Percentiles rank a stretch among this genome's conserved stretches.
Evolutionary conservation across 2,888 invertebrate genomes (phyloP).

Genomic region (Ametastegia equiseti): DNA sequence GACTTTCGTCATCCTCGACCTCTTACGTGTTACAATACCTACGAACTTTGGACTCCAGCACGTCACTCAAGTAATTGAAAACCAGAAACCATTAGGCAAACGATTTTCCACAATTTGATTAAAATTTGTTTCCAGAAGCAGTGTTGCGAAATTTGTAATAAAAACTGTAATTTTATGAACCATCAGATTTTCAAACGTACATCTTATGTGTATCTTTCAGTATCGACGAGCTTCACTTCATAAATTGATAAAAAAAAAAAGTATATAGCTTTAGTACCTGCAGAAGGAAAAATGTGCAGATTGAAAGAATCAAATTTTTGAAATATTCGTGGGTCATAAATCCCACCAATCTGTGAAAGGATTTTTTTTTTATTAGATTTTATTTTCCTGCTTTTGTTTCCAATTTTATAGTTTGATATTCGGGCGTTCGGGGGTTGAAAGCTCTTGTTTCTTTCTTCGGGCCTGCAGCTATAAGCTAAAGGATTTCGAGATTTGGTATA

Average conservation of each 20-base stretch:
- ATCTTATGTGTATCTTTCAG: too few species aligned
- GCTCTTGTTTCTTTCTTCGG: background rate
- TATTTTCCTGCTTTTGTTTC: background rate
- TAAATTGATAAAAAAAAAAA: too few species aligned
- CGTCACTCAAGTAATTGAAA: background rate
- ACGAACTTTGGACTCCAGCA: background rate
- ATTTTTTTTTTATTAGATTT: background rate
- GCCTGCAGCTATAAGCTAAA: background rate
- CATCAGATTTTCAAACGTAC: too few species aligned
- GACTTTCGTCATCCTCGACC: background rate
- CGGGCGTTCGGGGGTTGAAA: too few species aligned
- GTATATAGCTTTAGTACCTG: background rate
- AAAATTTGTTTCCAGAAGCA: too few species aligned
- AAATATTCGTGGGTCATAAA: background rate
- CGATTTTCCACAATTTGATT: background rate
- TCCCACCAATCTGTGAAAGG: background rate
- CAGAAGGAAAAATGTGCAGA: background rate
- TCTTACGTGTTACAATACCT: background rate
- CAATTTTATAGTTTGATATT: background rate
- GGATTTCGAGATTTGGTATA: background rate
- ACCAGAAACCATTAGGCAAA: background rate
- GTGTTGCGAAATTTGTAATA: too few species aligned
- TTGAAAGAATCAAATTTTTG: background rate
- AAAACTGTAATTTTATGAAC: too few species aligned
- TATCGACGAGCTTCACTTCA: too few species aligned